Base-by-base conservation (phyloP, 92 coral and sea anemone species). In the Plumapathes pennacea region DNA sequence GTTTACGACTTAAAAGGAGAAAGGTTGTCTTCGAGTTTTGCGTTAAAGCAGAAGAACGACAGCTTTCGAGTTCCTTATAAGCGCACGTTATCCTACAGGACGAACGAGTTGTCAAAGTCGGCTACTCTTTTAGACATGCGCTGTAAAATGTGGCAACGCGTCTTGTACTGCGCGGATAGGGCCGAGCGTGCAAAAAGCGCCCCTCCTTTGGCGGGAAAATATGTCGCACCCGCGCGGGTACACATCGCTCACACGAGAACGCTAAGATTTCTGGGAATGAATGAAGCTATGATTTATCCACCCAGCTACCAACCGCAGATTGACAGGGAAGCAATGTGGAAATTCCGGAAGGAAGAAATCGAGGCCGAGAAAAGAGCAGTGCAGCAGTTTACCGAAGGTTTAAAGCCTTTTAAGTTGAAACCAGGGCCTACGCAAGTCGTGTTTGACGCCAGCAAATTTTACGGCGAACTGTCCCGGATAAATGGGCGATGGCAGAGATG, bases 231-330 rank as follows among this genome's bases (percentile, higher is more conserved):
- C 2, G 50, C 55, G 13, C 88, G 65, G 17, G 71, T 94, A 1
- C 78, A 74, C 24, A 54, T 47, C 27, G 96, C 96, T 10, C 96
- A 86, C 29, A 25, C 55, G n/a, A 67, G 82, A 44, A 81, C 90
- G 13, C 72, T 94, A 38, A 62, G 77, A 46, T 60, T 66, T 10
- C 60, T 89, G 6, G 91, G 94, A 7, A 94, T 88, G 60, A 70
- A 61, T 15, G 66, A 62, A 39, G 62, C 71, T 17, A 67, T 94
- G 18, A 85, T 90, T 1, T 53, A 73, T 8, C 62, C 85, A 19
- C 99, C 91, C 7, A 70, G 84, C 3, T 64, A 88, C 4, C 96
- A 89, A 53, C 84, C 96, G 20, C 62, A 82, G 34, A 88, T 94
- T 25, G 99, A 94, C 46, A 22, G 67, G 6, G 77, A 50, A 18